Evolutionary conservation across 2,888 invertebrate genomes (phyloP).

Genomic region (Drosophila dives): DNA sequence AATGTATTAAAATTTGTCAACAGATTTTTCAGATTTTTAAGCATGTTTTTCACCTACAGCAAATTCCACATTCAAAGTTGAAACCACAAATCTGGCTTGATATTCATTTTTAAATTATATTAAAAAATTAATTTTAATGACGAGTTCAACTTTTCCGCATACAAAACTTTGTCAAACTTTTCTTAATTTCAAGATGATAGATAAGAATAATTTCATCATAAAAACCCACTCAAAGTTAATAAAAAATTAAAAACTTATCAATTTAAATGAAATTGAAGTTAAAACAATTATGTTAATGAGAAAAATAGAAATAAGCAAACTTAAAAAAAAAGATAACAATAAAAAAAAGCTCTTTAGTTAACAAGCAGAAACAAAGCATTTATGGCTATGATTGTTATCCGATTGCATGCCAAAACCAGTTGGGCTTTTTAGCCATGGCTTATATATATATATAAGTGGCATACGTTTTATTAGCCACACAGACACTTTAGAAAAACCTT

Average conservation of each 20-base stretch:
- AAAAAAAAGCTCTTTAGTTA: not conserved
- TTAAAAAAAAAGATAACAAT: not conserved
- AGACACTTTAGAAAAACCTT: conserved; percentile 52
- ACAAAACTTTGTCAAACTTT: not conserved
- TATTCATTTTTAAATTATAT: not conserved
- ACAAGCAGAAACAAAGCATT: conserved; percentile 4
- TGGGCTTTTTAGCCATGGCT: conserved; percentile 5
- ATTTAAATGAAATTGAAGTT: not conserved
- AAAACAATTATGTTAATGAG: not conserved
- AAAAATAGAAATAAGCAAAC: not conserved
- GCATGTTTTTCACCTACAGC: not conserved
- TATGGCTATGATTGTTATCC: conserved; percentile 16
- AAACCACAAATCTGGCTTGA: not conserved
- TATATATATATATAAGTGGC: conserved; percentile 28
- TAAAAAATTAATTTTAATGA: not conserved
- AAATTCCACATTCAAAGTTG: not conserved
- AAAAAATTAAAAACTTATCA: not conserved
- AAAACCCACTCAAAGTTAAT: not conserved
- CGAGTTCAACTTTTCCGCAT: not conserved
- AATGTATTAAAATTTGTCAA: not conserved
- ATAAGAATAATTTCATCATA: not conserved
- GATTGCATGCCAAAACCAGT: conserved; percentile 24
- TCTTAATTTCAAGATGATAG: not conserved
- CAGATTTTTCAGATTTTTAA: not conserved
- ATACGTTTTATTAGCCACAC: conserved; percentile 41